Evolutionary conservation across 2,888 invertebrate genomes (phyloP).

Genomic region (Isoperla grammatica): DNA sequence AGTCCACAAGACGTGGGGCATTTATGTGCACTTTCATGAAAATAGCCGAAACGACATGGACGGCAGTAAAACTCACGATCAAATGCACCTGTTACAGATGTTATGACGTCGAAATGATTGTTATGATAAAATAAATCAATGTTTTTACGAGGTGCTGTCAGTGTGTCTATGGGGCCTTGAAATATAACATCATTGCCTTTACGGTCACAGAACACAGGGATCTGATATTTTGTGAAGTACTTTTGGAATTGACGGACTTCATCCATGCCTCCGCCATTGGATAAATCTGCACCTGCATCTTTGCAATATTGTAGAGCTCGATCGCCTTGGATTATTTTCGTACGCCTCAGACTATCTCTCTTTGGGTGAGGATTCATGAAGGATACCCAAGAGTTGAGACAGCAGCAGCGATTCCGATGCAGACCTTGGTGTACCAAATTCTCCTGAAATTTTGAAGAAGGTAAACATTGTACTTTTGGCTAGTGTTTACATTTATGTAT

Average conservation of each 20-base stretch:
- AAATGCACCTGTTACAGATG: constrained; percentile 4
- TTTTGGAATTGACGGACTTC: constrained; percentile 2
- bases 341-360: not conserved
- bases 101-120: constrained; percentile 4
- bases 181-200: too few relatives aligned
- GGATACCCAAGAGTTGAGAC: too few relatives aligned
- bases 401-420: too few relatives aligned
- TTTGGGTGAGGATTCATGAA: not conserved
- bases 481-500: too few relatives aligned
- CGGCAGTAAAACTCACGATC: not conserved
- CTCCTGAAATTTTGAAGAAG: too few relatives aligned
- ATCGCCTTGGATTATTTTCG: not conserved
- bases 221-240: not conserved
- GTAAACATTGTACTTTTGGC: too few relatives aligned
- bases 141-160: not conserved
- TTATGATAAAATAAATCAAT: constrained; percentile 6
- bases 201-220: not conserved
- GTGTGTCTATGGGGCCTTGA: too few relatives aligned
- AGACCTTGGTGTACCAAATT: too few relatives aligned
- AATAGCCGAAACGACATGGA: not conserved
- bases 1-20: not conserved
- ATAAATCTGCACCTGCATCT: not conserved
- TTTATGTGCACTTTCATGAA: not conserved
- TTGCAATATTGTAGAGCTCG: not conserved
- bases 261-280: constrained; percentile 11